These are phyloP conservation scores for Cranoglanis bouderius DNA, from an alignment of 2,113 vertebrate species.

Conservation along the genomic window DNA sequence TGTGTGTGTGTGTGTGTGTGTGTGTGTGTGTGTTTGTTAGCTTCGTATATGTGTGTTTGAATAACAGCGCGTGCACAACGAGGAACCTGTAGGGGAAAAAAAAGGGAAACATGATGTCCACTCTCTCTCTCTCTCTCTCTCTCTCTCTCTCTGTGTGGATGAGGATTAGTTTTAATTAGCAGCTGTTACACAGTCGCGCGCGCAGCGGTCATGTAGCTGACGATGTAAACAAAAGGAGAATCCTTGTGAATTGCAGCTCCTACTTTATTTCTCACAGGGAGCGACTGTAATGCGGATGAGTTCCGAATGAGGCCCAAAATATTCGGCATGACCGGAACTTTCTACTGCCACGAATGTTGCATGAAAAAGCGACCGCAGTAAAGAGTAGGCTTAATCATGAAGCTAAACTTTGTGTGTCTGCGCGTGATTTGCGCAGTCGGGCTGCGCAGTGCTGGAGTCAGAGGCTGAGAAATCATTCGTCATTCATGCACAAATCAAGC, in stretches of 20 bases:
- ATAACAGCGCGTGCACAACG: neutral
- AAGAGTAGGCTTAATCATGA: neutral
- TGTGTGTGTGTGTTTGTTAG: neutral
- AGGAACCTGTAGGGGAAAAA: neutral
- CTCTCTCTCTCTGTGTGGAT: neutral
- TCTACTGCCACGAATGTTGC: neutral
- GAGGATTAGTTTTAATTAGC: neutral
- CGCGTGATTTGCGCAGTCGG: neutral
- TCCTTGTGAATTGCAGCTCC: neutral
- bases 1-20: neutral
- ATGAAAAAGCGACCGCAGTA: neutral
- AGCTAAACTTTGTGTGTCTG: neutral
- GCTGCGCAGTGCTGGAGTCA: neutral
- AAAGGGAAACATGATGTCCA: neutral
- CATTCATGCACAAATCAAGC: neutral
- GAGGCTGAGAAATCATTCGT: neutral
- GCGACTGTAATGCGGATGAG: constrained; percentile 9
- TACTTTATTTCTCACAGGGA: neutral
- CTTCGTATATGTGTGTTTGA: neutral
- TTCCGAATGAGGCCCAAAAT: neutral
- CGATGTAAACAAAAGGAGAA: constrained; percentile 17
- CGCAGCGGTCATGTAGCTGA: neutral
- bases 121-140: too few species aligned
- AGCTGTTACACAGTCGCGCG: neutral
- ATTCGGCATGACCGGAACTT: neutral